Evolutionary conservation across 2,113 vertebrate genomes (phyloP).

Genomic region (Onychorhynchus coronatus): DNA sequence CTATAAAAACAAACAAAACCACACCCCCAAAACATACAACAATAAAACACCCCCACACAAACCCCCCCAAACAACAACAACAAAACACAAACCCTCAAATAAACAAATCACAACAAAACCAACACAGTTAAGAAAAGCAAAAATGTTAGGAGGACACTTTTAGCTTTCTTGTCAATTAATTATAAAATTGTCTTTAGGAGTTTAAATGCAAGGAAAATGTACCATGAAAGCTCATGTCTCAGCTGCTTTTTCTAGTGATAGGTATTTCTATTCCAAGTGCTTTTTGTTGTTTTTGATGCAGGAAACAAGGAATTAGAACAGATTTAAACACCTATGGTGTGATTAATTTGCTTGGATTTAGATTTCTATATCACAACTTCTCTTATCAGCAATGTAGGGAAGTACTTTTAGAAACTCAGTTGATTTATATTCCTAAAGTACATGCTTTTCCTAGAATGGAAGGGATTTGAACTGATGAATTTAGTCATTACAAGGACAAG

Average conservation of each 20-base stretch:
- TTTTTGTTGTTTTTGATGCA: not conserved
- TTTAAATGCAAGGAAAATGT: not conserved
- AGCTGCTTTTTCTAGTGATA: not conserved
- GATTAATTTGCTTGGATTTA: not conserved
- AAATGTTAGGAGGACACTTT: not conserved
- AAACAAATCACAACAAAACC: not conserved
- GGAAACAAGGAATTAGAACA: not conserved
- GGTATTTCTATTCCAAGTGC: not conserved
- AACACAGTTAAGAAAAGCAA: not conserved
- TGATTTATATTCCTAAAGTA: not conserved
- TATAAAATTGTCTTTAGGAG: not conserved
- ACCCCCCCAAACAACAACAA: not conserved
- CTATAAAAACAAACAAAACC: not conserved
- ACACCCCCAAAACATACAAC: no score
- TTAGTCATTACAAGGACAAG: not conserved
- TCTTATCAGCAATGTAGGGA: not conserved
- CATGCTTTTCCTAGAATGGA: not conserved
- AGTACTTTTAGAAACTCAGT: not conserved
- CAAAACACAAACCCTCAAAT: not conserved
- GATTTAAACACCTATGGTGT: not conserved
- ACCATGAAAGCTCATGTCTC: not conserved
- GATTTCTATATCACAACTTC: not conserved
- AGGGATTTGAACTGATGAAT: not conserved
- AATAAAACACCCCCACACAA: not conserved
- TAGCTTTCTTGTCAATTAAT: not conserved